Evolutionary conservation across 2,113 vertebrate genomes (phyloP).

Genomic region (Percopsis transmontana): DNA sequence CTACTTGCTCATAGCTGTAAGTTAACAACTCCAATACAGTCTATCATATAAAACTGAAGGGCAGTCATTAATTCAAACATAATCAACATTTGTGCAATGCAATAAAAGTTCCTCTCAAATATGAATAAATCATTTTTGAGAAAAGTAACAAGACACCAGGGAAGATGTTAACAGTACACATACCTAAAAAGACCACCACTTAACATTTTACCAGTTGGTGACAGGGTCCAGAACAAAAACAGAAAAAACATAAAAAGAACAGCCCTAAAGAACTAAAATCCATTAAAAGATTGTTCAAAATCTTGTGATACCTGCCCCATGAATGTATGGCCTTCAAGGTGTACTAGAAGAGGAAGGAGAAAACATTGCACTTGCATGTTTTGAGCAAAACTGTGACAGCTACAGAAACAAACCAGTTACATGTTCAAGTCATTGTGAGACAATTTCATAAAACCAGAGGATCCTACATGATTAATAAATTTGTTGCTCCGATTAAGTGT

Average conservation of each 20-base stretch:
- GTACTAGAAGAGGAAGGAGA: slow-evolving; percentile 85
- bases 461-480: not conserved
- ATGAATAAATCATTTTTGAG: slow-evolving; percentile 64
- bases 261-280: slow-evolving; percentile 81
- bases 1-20: slow-evolving; percentile 59
- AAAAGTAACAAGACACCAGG: slow-evolving; percentile 78
- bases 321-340: slow-evolving; percentile 60
- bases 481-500: not conserved
- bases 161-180: slow-evolving; percentile 80
- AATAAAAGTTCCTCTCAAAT: slow-evolving; percentile 70
- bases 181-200: slow-evolving; percentile 85
- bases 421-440: slow-evolving; percentile 30
- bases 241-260: slow-evolving; percentile 61
- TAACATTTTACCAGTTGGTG: slow-evolving; percentile 75
- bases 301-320: slow-evolving; percentile 83
- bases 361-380: slow-evolving; percentile 79
- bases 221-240: slow-evolving; percentile 67
- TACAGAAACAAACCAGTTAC: slow-evolving; percentile 24
- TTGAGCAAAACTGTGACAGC: slow-evolving; percentile 43
- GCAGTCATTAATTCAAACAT: slow-evolving; percentile 70
- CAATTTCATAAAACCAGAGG: slow-evolving; percentile 9
- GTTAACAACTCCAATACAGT: slow-evolving; percentile 69
- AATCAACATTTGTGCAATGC: slow-evolving; percentile 78
- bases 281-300: slow-evolving; percentile 83
- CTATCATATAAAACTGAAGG: slow-evolving; percentile 71